Evolutionary conservation across 1,140 invertebrate genomes (phyloP), one percentile per base, ranked within the genome.

Genomic region (Kradibia gibbosae): DNA sequence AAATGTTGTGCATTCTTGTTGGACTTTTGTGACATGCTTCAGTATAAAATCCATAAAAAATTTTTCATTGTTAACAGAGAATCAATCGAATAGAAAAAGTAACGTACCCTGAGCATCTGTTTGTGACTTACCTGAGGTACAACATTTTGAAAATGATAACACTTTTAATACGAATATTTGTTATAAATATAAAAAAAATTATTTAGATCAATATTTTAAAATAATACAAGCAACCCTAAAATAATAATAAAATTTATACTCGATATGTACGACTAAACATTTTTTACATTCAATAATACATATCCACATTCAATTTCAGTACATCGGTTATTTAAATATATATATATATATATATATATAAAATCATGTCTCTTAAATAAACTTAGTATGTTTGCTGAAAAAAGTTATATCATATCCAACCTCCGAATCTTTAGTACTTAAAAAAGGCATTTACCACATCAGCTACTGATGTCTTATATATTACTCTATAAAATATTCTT

Each of bases 401-500:
- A 67, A 39, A 39, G 15, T 67, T 67, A 39, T 39, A 39, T 36
- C 34, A 11, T 39, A 31, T 3, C 62, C 62, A n/a, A 39, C 11
- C 5, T n/a, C 20, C 17, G 3, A 22, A 67, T 11, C 62, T 67
- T 67, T 67, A 39, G 62, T 5, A 39, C 34, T n/a, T 67, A 67
- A 39, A 67, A 22, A 67, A 67, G 34, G 62, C 62, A 67, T 67
- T 67, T 39, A 39, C 62, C 34, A 39, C 62, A 67, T 67, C 62
- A 36, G 22, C n/a, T 67, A 36, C 34, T 36, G 36, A 67, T 39
- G 34, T 22, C 34, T 67, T 67, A 67, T 67, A 67, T 67, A 67
- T 39, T 67, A 39, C 34, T 36, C 34, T 22, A 39, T 67, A 67
- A 67, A 67, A 67, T 67, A 67, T 67, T 67, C 62, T 67, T 67